Base-by-base conservation (phyloP, 1,140 invertebrate genomes). In the Drosophila oshimai region DNA sequence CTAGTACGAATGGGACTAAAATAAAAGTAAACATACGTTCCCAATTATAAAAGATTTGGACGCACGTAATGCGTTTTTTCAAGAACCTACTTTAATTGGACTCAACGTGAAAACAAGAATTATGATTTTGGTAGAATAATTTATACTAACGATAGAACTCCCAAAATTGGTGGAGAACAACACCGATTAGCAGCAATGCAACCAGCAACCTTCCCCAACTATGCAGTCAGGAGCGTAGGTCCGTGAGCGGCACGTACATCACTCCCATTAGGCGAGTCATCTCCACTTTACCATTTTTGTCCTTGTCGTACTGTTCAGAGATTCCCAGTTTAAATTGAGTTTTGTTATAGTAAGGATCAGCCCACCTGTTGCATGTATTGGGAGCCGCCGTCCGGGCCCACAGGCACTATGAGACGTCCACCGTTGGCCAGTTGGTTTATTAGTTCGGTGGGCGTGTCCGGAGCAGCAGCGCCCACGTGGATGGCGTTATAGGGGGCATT, bases 171-270 rank as follows among this genome's bases (percentile, higher is more conserved):
- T 67, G 71, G 6, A 72, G n/a, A 28, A 74, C 31, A 39, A 71
- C 44, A 9, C 50, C 51, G 34, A 80, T 6, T 28, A 80, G 22
- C 24, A 84, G 29, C 42, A 62, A 26, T 29, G 50, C 60, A 41
- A 86, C 24, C 9, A 72, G 7, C 10, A 13, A 36, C 20, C 29
- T 50, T 44, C 54, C 54, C 3, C 54, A 13, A 17, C 28, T 22
- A 18, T 62, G 55, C 22, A 80, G 77, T 91, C 90, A 91, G 46
- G 89, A 78, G 6, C 73, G 74, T 13, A 91, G 64, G 91, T 98
- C 98, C 3, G 98, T 99, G 10, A 99, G 92, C 2, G 98, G 98
- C 18, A 99, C 98, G 92, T 98, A 99, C 45, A 98, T 95, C 0
- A 99, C 99, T 26, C 97, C 97, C 96, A 99, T 99, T 0, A 99